phyloP scores from a whole-genome alignment of 2,797 vertebrate genomes.

The Xiphorhynchus erythropygius region DNA sequence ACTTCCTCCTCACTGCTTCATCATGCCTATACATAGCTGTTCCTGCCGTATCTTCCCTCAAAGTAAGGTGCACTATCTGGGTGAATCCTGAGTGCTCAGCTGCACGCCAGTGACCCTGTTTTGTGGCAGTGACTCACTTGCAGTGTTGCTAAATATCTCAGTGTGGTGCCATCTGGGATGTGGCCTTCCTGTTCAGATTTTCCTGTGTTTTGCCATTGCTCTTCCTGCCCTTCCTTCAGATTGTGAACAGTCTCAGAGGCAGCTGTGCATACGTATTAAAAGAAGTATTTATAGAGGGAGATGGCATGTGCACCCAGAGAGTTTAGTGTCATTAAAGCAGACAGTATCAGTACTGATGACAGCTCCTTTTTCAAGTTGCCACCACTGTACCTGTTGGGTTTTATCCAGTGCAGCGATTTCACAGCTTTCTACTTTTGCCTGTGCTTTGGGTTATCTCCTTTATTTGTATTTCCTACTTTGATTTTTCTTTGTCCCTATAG shows the following conservation, averaged over 20 bases:
- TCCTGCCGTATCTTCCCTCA: background rate
- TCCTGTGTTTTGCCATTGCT: background rate
- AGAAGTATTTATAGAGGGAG: background rate
- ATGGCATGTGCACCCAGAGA: background rate
- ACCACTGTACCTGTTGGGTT: background rate
- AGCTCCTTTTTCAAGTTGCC: background rate
- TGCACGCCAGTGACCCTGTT: background rate
- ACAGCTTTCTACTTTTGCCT: background rate
- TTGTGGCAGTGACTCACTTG: background rate
- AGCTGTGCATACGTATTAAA: background rate
- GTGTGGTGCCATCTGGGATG: background rate
- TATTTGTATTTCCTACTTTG: background rate
- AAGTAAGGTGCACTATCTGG: background rate
- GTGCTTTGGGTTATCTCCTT: background rate
- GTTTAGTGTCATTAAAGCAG: background rate
- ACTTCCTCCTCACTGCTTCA: background rate
- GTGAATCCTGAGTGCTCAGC: background rate
- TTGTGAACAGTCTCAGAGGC: conserved; percentile 2
- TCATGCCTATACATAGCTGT: background rate
- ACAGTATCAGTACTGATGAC: background rate
- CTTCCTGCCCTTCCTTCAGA: background rate
- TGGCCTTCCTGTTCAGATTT: background rate
- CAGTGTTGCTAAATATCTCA: background rate
- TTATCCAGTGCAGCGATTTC: background rate
- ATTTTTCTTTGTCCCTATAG: background rate